Conservation (phyloP, 2,113 vertebrate species). For the Tyto alba region DNA sequence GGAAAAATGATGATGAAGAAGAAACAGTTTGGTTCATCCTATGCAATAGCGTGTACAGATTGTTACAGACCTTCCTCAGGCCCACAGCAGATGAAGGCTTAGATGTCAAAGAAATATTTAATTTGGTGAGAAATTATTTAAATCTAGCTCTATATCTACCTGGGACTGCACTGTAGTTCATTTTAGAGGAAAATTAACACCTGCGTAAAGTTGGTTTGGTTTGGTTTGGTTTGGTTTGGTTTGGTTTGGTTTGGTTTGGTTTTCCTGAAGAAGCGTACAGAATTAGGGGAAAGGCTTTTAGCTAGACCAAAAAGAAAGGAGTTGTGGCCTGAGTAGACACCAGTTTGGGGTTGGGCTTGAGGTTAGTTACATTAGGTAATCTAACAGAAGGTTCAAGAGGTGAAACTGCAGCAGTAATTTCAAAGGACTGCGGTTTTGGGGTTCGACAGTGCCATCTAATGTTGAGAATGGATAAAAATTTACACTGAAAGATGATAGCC, state of each 20-base stretch:
- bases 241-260: neutral
- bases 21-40: neutral
- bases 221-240: too few relatives aligned
- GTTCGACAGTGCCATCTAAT: fast-evolving
- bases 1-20: neutral
- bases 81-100: neutral
- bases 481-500: neutral
- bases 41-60: neutral
- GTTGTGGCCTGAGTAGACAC: neutral
- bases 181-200: neutral
- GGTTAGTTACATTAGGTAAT: neutral
- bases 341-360: neutral
- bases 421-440: neutral
- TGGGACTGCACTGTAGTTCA: neutral
- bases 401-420: neutral
- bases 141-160: neutral
- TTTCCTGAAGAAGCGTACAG: neutral
- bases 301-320: neutral
- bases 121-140: neutral
- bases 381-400: neutral
- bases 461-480: neutral
- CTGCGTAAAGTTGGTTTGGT: neutral
- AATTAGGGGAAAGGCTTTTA: neutral
- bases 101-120: neutral
- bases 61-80: neutral